A percentile compares a stretch with the other conserved stretches of the same genome.
phyloP scores from a whole-genome alignment of 2,888 invertebrate genomes.

The Thecocarcelia acutangulata region DNA sequence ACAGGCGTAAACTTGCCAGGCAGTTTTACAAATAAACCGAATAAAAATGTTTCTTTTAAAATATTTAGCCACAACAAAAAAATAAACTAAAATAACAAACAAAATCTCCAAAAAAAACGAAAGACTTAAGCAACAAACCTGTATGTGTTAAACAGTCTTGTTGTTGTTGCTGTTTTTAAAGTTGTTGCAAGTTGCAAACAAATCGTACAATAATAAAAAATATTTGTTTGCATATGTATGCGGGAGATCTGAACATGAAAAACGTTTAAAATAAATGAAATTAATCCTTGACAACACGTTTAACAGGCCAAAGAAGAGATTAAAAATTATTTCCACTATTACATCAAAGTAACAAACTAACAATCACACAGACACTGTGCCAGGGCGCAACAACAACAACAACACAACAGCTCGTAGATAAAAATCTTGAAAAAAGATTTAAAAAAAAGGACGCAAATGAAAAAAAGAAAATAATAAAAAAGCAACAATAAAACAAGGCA shows the following conservation, averaged over 20 bases:
- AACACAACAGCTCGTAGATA: conserved; percentile 16
- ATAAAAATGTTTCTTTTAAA: conserved; percentile 55
- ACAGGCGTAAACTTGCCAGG: conserved; percentile 76
- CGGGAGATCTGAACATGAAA: conserved; percentile 75
- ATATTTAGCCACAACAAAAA: conserved; percentile 23
- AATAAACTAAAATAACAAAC: background rate
- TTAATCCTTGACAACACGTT: conserved; percentile 79
- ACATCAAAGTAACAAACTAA: conserved; percentile 62
- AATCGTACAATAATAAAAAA: conserved; percentile 22
- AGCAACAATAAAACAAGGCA: conserved; percentile 19
- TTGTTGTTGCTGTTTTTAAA: too few relatives aligned
- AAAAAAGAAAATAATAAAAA: background rate
- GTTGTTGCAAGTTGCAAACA: conserved; percentile 25
- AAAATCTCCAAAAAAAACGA: conserved; percentile 62
- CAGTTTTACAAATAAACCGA: conserved; percentile 66
- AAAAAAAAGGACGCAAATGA: conserved; percentile 57
- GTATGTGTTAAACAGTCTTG: conserved; percentile 59
- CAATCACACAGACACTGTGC: conserved; percentile 41
- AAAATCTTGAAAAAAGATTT: conserved; percentile 53
- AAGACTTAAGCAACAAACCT: conserved; percentile 66
- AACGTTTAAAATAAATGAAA: conserved; percentile 78
- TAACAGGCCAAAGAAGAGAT: conserved; percentile 61
- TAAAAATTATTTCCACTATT: conserved; percentile 66
- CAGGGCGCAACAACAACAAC: conserved; percentile 1
- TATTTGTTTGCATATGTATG: conserved; percentile 71